Conservation (phyloP, 1,140 invertebrate genomes). For the Ceratina australensis region DNA sequence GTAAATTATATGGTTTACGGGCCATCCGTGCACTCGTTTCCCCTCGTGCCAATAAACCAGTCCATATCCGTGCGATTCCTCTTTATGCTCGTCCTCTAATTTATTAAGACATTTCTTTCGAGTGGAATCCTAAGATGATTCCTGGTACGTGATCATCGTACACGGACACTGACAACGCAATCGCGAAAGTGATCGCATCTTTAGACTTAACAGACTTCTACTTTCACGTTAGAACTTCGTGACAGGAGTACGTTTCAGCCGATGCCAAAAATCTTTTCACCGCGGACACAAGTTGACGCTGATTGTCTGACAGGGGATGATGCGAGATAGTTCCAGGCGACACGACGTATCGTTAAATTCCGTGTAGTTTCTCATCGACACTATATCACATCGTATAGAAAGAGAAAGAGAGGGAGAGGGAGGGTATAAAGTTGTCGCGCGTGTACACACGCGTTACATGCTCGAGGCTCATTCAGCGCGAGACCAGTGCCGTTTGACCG, state of each 20-base stretch:
- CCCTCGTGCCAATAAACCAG: slow-evolving; percentile 27
- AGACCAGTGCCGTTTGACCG: slow-evolving; percentile 44
- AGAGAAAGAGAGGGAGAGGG: slow-evolving; percentile 38
- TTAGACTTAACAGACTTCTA: slow-evolving; percentile 27
- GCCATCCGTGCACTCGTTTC: slow-evolving; percentile 48
- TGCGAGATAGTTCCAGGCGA: slow-evolving; percentile 35
- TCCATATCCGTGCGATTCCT: neutral
- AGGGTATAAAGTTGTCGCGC: slow-evolving; percentile 31
- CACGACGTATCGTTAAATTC: slow-evolving; percentile 44
- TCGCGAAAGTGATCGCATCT: neutral
- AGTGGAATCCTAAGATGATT: neutral
- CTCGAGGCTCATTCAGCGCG: slow-evolving; percentile 5
- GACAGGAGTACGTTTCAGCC: slow-evolving; percentile 13
- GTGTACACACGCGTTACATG: slow-evolving; percentile 13
- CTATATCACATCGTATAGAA: slow-evolving; percentile 43
- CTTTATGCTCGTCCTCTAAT: too few relatives aligned
- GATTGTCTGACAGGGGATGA: slow-evolving; percentile 47
- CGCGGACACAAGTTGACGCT: slow-evolving; percentile 24
- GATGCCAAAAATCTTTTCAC: slow-evolving; percentile 11
- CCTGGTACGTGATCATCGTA: neutral
- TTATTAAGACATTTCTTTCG: neutral
- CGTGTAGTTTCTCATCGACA: slow-evolving; percentile 38
- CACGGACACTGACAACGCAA: neutral
- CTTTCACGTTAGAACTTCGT: slow-evolving; percentile 27
- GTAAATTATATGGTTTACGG: slow-evolving; percentile 74